Evolutionary conservation across 2,888 invertebrate genomes (phyloP).

Genomic region (Agonum fuliginosum): DNA sequence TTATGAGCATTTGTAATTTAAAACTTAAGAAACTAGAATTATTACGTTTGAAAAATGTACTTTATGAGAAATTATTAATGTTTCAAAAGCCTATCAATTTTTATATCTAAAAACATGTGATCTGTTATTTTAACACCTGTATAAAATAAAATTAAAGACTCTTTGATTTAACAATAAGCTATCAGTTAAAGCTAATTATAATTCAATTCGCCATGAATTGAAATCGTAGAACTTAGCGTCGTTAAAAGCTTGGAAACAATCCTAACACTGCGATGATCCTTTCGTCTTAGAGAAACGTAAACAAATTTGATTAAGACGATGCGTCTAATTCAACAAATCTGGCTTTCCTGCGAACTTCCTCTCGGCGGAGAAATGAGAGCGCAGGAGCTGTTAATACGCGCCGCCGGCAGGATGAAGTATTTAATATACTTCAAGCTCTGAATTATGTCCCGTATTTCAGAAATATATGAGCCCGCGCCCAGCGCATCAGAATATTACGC

Average conservation of each 20-base stretch:
- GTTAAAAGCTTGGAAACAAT: slow-evolving; percentile 2
- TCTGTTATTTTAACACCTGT: too few relatives aligned
- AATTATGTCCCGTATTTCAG: slow-evolving; percentile 63
- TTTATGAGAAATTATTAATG: too few relatives aligned
- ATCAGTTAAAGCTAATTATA: too few relatives aligned
- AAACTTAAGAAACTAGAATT: too few relatives aligned
- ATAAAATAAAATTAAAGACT: too few relatives aligned
- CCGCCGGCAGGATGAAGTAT: slow-evolving; percentile 61
- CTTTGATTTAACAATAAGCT: too few relatives aligned
- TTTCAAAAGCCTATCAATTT: too few relatives aligned
- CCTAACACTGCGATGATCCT: slow-evolving; percentile 10
- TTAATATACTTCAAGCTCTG: slow-evolving; percentile 64
- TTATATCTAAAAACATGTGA: too few relatives aligned
- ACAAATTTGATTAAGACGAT: slow-evolving; percentile 49
- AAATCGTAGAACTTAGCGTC: background rate
- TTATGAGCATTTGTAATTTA: too few relatives aligned
- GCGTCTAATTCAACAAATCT: slow-evolving; percentile 47
- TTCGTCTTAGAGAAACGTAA: slow-evolving; percentile 12
- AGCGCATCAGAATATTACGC: slow-evolving; percentile 36
- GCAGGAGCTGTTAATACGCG: slow-evolving; percentile 53
- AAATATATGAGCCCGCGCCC: slow-evolving; percentile 60
- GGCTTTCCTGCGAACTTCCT: slow-evolving; percentile 7
- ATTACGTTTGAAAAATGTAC: too few relatives aligned
- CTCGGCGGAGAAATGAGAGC: slow-evolving; percentile 38
- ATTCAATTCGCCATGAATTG: too few relatives aligned